These are phyloP conservation scores for Melanotaenia nigrans DNA, from an alignment of 2,797 vertebrate genomes.

Conservation along the genomic window DNA sequence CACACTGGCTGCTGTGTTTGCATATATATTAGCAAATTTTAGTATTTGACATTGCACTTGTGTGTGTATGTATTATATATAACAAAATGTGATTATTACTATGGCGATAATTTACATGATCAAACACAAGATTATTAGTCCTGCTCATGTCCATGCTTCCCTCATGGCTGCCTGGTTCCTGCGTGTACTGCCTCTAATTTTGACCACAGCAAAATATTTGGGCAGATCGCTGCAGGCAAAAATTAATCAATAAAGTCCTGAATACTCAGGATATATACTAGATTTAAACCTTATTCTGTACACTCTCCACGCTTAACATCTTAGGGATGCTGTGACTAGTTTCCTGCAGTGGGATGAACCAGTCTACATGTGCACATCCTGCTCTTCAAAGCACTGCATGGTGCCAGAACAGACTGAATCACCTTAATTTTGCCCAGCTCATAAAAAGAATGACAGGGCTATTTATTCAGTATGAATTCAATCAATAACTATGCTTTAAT, in stretches of 20 bases:
- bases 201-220: background rate
- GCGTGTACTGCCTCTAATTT: background rate
- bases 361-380: background rate
- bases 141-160: too few species aligned
- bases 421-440: constrained; percentile 18
- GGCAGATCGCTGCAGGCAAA: background rate
- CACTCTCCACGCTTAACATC: constrained; percentile 17
- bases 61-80: background rate
- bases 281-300: background rate
- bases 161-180: background rate
- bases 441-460: constrained; percentile 12
- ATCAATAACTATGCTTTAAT: constrained; percentile 28
- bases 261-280: constrained; percentile 11
- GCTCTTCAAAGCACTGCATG: constrained; percentile 3
- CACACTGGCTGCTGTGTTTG: constrained; percentile 13
- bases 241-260: background rate
- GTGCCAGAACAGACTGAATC: background rate
- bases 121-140: background rate
- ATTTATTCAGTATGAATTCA: constrained; percentile 22
- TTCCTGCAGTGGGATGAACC: constrained; percentile 17
- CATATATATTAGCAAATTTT: constrained; percentile 4
- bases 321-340: constrained; percentile 7
- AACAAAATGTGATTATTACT: background rate
- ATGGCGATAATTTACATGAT: background rate
- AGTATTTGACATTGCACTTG: background rate